Conservation (phyloP, 2,797 vertebrate genomes). For the Pipistrellus pygmaeus region DNA sequence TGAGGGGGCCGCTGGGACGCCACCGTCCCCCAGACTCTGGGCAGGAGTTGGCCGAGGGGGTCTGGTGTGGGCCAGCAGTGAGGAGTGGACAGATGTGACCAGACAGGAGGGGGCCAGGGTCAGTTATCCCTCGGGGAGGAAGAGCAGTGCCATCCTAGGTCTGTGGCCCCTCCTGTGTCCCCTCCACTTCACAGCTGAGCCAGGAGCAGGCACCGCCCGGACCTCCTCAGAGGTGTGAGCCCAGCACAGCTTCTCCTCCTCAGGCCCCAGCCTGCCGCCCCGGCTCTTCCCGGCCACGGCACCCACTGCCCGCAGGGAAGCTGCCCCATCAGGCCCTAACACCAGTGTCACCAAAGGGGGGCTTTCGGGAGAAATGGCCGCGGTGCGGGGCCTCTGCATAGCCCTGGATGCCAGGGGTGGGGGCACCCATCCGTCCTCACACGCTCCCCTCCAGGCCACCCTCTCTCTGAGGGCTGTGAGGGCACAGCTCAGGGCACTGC, state of each 20-base stretch:
- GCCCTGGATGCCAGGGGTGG: background rate
- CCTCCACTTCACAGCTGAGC: background rate
- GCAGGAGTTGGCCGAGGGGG: background rate
- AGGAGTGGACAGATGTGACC: background rate
- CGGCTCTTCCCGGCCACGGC: background rate
- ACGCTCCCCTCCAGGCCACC: background rate
- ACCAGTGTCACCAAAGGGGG: background rate
- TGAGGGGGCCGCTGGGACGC: background rate
- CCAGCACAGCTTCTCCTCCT: background rate
- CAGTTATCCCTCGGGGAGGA: background rate
- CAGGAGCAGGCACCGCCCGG: background rate
- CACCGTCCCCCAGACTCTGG: background rate
- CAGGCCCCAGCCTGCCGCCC: background rate
- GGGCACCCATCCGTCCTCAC: background rate
- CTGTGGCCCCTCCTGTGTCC: background rate
- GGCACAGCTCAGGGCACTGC: conserved; percentile 45
- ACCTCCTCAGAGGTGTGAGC: background rate
- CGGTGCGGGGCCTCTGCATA: background rate
- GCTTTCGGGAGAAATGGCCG: background rate
- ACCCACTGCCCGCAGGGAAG: background rate
- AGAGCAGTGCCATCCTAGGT: background rate
- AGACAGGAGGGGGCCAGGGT: background rate
- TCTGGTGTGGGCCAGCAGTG: background rate
- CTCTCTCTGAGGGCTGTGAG: conserved; percentile 47
- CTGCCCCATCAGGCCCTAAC: background rate